Evolutionary conservation across 2,888 invertebrate genomes (phyloP), one percentile per base, ranked within the genome.

Genomic region (Himalopsyche kuldschensis): DNA sequence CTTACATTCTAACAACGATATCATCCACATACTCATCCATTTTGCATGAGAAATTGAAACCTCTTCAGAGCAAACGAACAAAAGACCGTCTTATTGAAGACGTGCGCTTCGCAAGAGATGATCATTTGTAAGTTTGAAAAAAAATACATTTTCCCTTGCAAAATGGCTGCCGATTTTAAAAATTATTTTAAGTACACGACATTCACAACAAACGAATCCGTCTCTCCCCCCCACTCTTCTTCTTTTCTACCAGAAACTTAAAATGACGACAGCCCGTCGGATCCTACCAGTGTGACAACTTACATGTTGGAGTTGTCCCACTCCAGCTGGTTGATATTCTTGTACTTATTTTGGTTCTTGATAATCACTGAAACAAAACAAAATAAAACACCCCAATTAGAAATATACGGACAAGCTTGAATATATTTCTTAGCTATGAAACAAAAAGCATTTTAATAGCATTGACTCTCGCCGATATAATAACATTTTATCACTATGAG

Each of bases 251-350:
- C 41, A 78, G 35, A 41, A 35, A 32, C 30, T 46, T 78, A 78
- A 27, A 32, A 41, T 30, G 46, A 78, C 27, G 35, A 41, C 63
- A 46, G 31, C 30, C 48, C 32, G 78, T 41, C 20, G 55, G 35
- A 35, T 32, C 31, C 48, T 48, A 47, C 47, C 76, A 20, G n/a
- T 76, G 27, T 41, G 55, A 55, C 55, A 55, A 55, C 55, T 93
- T 94, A 95, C 94, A 95, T 95, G 88, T 95, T 95, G 90, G 94
- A 94, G 92, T 95, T 95, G 90, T 95, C 95, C 95, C 95, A 95
- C 90, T 95, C 95, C 87, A 95, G 90, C 90, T 95, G 95, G 90
- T 94, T 95, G 89, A 95, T 94, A 91, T 95, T 95, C 88, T 94
- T 93, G 90, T 95, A 95, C 89, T 95, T 92, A 89, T 92, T 92